Conservation (phyloP, 2,888 invertebrate genomes). For the Pterostichus niger region DNA sequence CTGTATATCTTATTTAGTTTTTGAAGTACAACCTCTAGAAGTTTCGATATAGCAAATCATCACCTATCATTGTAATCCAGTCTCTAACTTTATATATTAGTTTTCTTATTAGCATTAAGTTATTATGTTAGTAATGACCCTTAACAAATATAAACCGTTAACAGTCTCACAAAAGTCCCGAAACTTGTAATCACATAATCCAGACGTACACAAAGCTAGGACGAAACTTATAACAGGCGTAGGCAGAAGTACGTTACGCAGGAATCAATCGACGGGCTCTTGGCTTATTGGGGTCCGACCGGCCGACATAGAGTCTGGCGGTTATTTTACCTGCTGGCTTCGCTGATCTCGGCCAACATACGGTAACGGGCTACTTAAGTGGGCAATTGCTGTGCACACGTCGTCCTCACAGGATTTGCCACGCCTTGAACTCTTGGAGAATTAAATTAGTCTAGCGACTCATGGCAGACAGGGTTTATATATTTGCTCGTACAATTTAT, state of each 20-base stretch:
- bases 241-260: neutral
- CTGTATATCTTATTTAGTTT: too few relatives aligned
- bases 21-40: too few relatives aligned
- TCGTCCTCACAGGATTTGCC: neutral
- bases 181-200: conserved; percentile 31
- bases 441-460: too few relatives aligned
- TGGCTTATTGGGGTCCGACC: neutral
- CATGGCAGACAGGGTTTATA: too few relatives aligned
- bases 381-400: neutral
- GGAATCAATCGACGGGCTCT: neutral
- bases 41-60: too few relatives aligned
- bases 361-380: neutral
- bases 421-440: neutral
- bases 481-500: too few relatives aligned
- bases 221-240: neutral
- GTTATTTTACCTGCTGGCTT: conserved; percentile 26
- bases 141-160: conserved; percentile 1
- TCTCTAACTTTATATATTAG: too few relatives aligned
- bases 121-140: neutral
- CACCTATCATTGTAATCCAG: too few relatives aligned
- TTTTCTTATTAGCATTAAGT: too few relatives aligned
- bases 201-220: neutral
- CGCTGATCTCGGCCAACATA: neutral
- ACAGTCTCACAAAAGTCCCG: neutral
- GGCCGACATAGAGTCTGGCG: neutral